phyloP scores from a whole-genome alignment of 2,797 vertebrate species.

The Eulemur mongoz region DNA sequence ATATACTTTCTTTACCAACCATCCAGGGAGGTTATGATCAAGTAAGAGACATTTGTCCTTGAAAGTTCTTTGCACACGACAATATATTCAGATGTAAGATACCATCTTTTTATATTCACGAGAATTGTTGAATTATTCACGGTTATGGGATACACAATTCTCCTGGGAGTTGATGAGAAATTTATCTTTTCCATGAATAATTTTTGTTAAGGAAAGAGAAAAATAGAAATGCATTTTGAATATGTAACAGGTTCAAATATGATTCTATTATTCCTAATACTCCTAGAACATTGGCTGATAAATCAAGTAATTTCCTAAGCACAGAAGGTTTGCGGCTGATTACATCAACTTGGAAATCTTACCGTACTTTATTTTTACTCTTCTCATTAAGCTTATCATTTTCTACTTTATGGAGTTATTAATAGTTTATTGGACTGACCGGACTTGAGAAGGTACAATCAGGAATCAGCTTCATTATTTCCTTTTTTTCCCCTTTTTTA shows the following conservation, averaged over 20 bases:
- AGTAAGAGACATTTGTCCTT: conserved; percentile 8
- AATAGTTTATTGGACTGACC: background rate
- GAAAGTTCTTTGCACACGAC: background rate
- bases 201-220: conserved; percentile 44
- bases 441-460: background rate
- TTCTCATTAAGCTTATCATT: background rate
- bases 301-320: conserved; percentile 29
- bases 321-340: background rate
- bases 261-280: conserved; percentile 33
- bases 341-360: background rate
- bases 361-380: background rate
- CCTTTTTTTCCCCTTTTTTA: background rate
- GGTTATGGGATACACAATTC: conserved; percentile 29
- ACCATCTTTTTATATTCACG: background rate
- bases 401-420: background rate
- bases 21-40: background rate
- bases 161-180: conserved; percentile 56
- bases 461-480: background rate
- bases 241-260: background rate
- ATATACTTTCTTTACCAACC: conserved; percentile 5
- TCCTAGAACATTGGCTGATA: conserved; percentile 9
- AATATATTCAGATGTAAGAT: background rate
- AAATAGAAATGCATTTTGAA: conserved; percentile 22
- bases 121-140: conserved; percentile 36
- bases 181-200: conserved; percentile 51